Evolutionary conservation across 2,113 vertebrate genomes (phyloP), one percentile per base, ranked within the genome.

Genomic region (Channa maculata): DNA sequence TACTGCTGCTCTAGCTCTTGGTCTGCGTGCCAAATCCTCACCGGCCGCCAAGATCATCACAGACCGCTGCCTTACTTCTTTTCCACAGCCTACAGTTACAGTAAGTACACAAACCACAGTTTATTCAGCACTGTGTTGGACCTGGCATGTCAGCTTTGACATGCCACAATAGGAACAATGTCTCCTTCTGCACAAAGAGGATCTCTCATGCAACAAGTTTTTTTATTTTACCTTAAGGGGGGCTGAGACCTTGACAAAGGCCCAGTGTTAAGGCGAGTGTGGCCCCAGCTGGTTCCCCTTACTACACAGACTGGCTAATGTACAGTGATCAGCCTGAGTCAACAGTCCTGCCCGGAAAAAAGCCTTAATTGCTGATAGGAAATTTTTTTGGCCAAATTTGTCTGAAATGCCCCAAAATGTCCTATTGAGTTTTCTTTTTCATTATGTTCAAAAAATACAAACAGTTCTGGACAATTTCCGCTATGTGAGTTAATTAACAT

Each of bases 261-360:
- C 78, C 82, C 79, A 90, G 87, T 94, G 92, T 94, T 92, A 55
- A 81, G 77, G 67, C 34, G 57, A 86, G 84, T 84, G 85, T 85
- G 82, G 83, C 82, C 82, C 87, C 92, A 93, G 92, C 88, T 93
- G 93, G 91, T 93, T 94, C 89, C 87, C 71, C 90, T 93, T 92
- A 94, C 83, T 71, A 85, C 75, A 63, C 80, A 78, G 86, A 89
- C 90, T 77, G 83, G 87, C 83, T 88, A 90, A 88, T 89, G 88
- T 89, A 89, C 91, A 91, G 87, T 90, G 89, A 92, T 92, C 92
- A 90, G 89, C 79, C 83, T 92, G 88, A 90, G 89, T 93, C 91
- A 93, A 94, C 93, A 92, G 88, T 70, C 48, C 79, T 86, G 83
- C 84, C 77, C 73, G 55, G 89, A 86, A 87, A 89, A 75, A 62